Conservation (phyloP, 1,140 invertebrate genomes). For the Bathynomus jamesi region DNA sequence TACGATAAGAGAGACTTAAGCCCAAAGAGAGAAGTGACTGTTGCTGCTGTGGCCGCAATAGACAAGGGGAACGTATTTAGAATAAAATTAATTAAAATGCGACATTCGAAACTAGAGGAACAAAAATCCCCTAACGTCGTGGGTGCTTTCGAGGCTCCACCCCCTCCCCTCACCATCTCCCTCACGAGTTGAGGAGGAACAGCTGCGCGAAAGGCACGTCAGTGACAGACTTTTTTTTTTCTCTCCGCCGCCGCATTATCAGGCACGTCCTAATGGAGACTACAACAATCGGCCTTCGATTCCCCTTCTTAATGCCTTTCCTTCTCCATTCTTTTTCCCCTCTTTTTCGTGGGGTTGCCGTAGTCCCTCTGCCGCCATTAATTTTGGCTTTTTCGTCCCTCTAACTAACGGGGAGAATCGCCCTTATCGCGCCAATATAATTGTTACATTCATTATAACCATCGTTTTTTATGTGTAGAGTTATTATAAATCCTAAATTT, state of each 20-base stretch:
- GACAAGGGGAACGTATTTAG: no score
- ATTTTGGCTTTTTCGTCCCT: neutral
- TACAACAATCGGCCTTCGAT: neutral
- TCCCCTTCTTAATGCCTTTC: neutral
- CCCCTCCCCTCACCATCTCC: neutral
- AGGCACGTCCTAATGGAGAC: neutral
- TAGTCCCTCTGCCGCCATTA: neutral
- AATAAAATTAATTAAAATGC: no score
- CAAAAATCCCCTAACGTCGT: no score
- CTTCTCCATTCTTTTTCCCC: neutral
- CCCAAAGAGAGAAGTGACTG: no score
- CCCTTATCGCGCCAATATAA: neutral
- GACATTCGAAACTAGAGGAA: no score
- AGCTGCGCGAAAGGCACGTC: neutral
- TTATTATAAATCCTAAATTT: neutral
- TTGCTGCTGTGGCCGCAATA: no score
- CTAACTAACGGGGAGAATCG: neutral
- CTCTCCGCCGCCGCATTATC: neutral
- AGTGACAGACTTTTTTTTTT: neutral
- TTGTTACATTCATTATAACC: no score
- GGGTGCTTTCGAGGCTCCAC: no score
- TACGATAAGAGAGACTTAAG: no score
- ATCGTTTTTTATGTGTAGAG: neutral
- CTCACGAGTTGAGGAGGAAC: neutral
- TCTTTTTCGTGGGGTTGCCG: neutral